Evolutionary conservation across 2,113 vertebrate species (phyloP).

Genomic region (Podocnemis expansa): DNA sequence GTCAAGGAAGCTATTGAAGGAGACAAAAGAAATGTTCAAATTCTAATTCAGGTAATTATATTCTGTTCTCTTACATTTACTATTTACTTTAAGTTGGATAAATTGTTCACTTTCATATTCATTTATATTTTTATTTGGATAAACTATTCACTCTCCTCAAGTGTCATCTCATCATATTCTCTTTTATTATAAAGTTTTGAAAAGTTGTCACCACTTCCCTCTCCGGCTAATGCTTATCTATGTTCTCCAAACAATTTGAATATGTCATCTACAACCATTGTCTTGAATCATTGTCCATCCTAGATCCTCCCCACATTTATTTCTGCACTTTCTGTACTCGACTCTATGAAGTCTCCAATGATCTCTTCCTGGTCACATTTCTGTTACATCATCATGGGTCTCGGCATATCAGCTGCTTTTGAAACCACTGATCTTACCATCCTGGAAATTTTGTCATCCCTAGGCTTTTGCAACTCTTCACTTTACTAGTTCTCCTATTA

Average conservation of each 20-base stretch:
- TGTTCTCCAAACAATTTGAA: neutral
- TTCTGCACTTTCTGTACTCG: neutral
- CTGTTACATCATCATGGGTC: neutral
- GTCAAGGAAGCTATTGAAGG: neutral
- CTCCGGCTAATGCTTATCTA: neutral
- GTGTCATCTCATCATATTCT: neutral
- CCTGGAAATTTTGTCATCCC: neutral
- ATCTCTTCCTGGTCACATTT: neutral
- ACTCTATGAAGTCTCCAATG: neutral
- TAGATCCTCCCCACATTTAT: neutral
- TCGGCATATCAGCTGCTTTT: rapidly evolving
- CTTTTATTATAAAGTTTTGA: neutral
- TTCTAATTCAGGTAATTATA: neutral
- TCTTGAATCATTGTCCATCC: neutral
- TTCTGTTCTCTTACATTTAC: neutral
- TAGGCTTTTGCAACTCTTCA: neutral
- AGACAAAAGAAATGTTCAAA: neutral
- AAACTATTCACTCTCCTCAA: neutral
- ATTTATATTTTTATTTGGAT: neutral
- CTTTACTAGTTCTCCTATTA: neutral
- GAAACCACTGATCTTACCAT: neutral
- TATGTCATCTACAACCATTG: neutral
- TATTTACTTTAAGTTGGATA: neutral
- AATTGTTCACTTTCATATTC: neutral
- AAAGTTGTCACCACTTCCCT: neutral